Base-by-base conservation (phyloP, 2,113 vertebrate species). In the Campylomormyrus tamandua region DNA sequence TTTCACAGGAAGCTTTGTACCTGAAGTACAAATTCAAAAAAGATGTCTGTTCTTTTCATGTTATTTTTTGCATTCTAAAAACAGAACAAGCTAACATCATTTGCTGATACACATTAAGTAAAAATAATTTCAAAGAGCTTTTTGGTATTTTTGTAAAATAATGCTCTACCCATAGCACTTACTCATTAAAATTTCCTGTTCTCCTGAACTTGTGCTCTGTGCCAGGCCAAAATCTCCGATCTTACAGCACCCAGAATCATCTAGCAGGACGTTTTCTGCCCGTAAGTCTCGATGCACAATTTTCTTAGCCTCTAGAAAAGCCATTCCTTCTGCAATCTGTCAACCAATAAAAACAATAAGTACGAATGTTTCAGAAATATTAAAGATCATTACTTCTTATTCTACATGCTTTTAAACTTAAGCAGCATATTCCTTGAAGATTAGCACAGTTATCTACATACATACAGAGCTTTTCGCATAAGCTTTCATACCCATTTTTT, bases 191-290 rank as follows among this genome's bases (percentile, higher is more conserved):
- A 87, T 50, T 27, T 86, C 74, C 35, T 86, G 87, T 48, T 89
- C 88, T 70, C 87, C 85, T 35, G 90, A 24, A 7, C 92, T 62
- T 87, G 89, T 90, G 56, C 91, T 91, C 49, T 93, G 90, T n/a
- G 94, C 91, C 11, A 94, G 87, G 52, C 94, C 94, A 90, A 94
- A 94, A 89, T 94, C 94, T 83, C 92, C 93, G 58, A 94, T 94
- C 87, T 94, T 94, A 90, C 93, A 94, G 53, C 86, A 92, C 84
- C 92, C 42, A 91, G 92, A 94, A 89, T 92, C 92, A 27, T 92
- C 93, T 0, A 94, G 92, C 5, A 94, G 83, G 87, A 94, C 92
- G 80, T 94, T 94, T 77, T 94, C 94, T n/a, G 93, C 91, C 56
- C 93, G 91, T 52, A 94, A 90, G 87, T 94, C 93, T 80, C 93